phyloP scores from a whole-genome alignment of 2,888 invertebrate species.

The Lomographa bimaculata region DNA sequence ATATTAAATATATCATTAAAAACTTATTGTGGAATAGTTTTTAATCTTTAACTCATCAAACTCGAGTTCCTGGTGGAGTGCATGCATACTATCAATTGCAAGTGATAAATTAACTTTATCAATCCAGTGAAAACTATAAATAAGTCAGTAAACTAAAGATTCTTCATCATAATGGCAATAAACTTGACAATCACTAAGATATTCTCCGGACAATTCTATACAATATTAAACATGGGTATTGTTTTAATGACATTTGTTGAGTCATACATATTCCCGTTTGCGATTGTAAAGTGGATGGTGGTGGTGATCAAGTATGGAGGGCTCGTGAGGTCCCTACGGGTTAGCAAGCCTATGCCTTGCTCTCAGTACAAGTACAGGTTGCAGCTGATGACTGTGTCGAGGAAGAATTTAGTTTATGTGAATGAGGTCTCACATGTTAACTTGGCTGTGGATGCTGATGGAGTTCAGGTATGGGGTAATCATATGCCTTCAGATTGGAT shows the following conservation, averaged over 20 bases:
- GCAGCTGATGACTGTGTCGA: conserved; percentile 45
- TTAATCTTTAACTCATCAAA: no score
- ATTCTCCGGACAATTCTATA: conserved; percentile 37
- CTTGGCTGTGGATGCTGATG: conserved; percentile 44
- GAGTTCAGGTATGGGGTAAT: conserved; percentile 44
- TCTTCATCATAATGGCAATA: conserved; percentile 21
- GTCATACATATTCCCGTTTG: conserved; percentile 52
- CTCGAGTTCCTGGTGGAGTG: no score
- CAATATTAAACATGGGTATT: conserved; percentile 44
- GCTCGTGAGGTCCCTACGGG: conserved; percentile 26
- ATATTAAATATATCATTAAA: no score
- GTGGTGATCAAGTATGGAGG: conserved; percentile 49
- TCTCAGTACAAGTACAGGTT: conserved; percentile 48
- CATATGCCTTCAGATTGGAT: no score
- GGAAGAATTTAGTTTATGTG: conserved; percentile 27
- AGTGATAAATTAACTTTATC: no score
- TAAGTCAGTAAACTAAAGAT: no score
- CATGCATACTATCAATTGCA: no score
- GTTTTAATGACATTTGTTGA: conserved; percentile 52
- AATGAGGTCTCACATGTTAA: conserved; percentile 50
- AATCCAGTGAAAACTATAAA: no score
- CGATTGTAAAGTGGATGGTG: conserved; percentile 56
- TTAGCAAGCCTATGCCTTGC: conserved; percentile 15
- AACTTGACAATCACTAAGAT: conserved; percentile 30
- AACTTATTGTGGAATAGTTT: no score